Base-by-base conservation (phyloP, 2,113 vertebrate genomes). In the Galbula dea region DNA sequence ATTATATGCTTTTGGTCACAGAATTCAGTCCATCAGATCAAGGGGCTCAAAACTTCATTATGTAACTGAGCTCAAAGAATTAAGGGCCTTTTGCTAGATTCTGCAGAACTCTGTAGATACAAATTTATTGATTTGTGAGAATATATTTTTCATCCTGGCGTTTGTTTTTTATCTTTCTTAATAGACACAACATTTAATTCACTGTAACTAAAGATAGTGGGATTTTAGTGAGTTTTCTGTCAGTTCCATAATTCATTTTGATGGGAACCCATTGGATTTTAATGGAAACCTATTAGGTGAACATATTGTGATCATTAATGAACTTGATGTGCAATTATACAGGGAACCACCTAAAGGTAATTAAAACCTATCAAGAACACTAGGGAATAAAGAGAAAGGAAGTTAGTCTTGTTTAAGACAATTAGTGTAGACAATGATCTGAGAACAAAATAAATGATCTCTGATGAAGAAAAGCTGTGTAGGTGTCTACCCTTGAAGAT, bases 271-370 rank as follows among this genome's bases (percentile, higher is more conserved):
- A 95, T 96, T 97, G 96, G 96, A 97, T 96, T 97, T 98, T 98
- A 97, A 97, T 97, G 96, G 97, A 98, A 97, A 97, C 97, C 93
- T 92, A 97, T 98, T 98, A 98, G 95, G 94, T 91, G 96, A 97
- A 97, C 97, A 97, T 97, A 97, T 95, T 97, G 97, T 95, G 95
- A 95, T 97, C 97, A 97, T 96, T 97, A 97, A 97, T 97, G 96
- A 98, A 97, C 95, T 96, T 66, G 94, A 97, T 96, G 95, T 95
- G 94, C 73, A 81, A 93, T 95, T 95, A 96, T 46, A 89, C 17
- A 2, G 91, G 88, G 95, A 97, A 93, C 95, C 97, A 97, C 97
- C 97, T 95, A 97, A 97, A 97, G 97, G 96, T 97, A 98, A 98
- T 98, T 98, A 98, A 98, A 97, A 91, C 95, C 96, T 93, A 96